Evolutionary conservation across 2,888 invertebrate genomes (phyloP).

Genomic region (Hypomecis punctinalis): DNA sequence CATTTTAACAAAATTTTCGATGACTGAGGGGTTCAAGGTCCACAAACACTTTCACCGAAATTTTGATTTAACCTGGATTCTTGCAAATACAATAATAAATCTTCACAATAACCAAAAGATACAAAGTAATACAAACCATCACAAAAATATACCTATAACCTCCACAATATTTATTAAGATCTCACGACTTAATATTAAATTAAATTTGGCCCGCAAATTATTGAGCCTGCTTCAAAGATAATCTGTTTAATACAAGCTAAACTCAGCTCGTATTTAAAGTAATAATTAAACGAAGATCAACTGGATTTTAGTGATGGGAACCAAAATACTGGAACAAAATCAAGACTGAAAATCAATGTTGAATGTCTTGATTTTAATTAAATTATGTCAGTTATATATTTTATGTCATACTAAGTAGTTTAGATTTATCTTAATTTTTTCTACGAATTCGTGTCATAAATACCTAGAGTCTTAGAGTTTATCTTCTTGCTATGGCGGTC

Average conservation of each 20-base stretch:
- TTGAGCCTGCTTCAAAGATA: conserved; percentile 40
- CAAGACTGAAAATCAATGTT: too few relatives aligned
- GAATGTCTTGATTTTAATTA: too few relatives aligned
- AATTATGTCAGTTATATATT: not conserved
- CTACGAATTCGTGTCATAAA: too few relatives aligned
- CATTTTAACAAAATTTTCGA: too few relatives aligned
- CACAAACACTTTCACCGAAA: not conserved
- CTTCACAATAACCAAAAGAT: conserved; percentile 23
- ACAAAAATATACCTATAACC: conserved; percentile 10
- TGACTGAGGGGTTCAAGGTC: too few relatives aligned
- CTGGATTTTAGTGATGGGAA: conserved; percentile 39
- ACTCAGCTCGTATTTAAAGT: conserved; percentile 53
- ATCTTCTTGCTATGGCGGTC: too few relatives aligned
- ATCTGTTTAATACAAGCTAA: conserved; percentile 54
- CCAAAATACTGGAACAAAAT: not conserved
- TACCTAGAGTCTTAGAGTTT: too few relatives aligned
- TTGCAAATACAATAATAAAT: not conserved
- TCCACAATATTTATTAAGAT: conserved; percentile 40
- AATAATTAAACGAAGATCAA: conserved; percentile 57
- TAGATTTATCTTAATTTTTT: too few relatives aligned
- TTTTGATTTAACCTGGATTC: too few relatives aligned
- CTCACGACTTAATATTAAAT: conserved; percentile 40
- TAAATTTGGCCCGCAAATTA: conserved; percentile 37
- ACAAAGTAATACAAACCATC: conserved; percentile 14
- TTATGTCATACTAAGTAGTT: too few relatives aligned